Conservation (phyloP, 2,113 vertebrate genomes). For the Dissostichus mawsoni region DNA sequence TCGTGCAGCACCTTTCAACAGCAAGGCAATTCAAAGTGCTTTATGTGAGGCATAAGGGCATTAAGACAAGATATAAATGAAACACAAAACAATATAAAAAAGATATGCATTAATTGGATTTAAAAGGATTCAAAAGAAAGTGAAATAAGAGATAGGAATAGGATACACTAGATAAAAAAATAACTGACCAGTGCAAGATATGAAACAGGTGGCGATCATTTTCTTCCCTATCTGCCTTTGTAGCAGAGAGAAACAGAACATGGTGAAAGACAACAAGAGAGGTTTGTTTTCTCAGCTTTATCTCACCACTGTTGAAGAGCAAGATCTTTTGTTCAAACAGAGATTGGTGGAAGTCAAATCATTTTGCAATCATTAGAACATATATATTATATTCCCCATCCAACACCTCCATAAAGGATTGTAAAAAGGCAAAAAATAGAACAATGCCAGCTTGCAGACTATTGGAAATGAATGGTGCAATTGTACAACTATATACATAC, state of each 20-base stretch:
- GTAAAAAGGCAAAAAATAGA: background rate
- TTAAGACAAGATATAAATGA: background rate
- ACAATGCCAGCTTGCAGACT: background rate
- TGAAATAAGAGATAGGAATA: background rate
- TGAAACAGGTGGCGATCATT: conserved; percentile 30
- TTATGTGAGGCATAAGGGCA: background rate
- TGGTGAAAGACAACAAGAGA: background rate
- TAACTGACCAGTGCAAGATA: background rate
- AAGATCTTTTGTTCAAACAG: background rate
- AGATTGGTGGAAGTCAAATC: background rate
- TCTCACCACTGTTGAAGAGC: conserved; percentile 3
- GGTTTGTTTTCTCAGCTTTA: conserved; percentile 15
- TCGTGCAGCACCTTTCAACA: background rate
- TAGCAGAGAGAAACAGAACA: conserved; percentile 21
- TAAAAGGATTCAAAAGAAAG: background rate
- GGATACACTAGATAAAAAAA: background rate
- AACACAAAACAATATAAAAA: background rate
- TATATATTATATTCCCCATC: background rate
- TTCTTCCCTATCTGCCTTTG: background rate
- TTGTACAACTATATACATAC: background rate
- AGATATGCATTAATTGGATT: background rate
- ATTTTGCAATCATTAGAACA: conserved; percentile 15
- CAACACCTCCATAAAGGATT: background rate
- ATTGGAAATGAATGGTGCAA: too few relatives aligned
- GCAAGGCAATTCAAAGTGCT: conserved; percentile 9